A percentile compares a stretch with the other conserved stretches of the same genome.
Evolutionary conservation across 2,888 invertebrate genomes (phyloP).

Genomic region (Polymixis lichenea): DNA sequence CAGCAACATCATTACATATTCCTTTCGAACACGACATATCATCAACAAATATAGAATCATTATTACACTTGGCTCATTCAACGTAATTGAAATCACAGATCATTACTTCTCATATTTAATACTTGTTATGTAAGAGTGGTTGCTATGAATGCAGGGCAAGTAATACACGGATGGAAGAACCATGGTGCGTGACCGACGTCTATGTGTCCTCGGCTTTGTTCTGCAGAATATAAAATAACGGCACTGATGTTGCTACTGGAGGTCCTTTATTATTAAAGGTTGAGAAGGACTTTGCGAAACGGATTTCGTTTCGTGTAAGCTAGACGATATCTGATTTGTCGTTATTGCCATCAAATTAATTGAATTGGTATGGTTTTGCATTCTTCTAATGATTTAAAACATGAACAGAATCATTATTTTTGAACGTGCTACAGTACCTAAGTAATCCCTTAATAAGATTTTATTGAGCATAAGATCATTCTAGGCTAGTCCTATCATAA

Average conservation of each 20-base stretch:
- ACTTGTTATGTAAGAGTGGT: slow-evolving; percentile 54
- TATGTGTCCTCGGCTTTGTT: slow-evolving; percentile 72
- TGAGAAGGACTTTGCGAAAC: slow-evolving; percentile 27
- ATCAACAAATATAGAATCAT: slow-evolving; percentile 53
- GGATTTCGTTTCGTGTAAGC: slow-evolving; percentile 11
- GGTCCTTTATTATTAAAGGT: slow-evolving; percentile 47
- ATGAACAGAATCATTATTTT: neutral
- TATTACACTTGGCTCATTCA: slow-evolving; percentile 48
- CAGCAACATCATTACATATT: slow-evolving; percentile 52
- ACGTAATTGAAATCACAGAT: slow-evolving; percentile 47
- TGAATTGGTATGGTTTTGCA: neutral
- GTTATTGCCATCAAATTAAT: neutral
- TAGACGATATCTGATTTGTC: neutral
- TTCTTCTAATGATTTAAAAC: neutral
- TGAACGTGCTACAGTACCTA: neutral
- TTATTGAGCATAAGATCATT: neutral
- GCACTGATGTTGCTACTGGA: slow-evolving; percentile 62
- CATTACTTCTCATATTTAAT: slow-evolving; percentile 40
- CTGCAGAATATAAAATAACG: slow-evolving; percentile 75
- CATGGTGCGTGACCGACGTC: slow-evolving; percentile 80
- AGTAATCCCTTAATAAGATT: neutral
- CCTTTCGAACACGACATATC: slow-evolving; percentile 44
- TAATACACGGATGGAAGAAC: slow-evolving; percentile 78
- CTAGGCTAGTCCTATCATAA: neutral
- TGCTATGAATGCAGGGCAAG: slow-evolving; percentile 80